Percentiles rank a stretch among this genome's conserved stretches.
phyloP scores from a whole-genome alignment of 2,888 invertebrate species.

The Lasioglossum zephyrum region DNA sequence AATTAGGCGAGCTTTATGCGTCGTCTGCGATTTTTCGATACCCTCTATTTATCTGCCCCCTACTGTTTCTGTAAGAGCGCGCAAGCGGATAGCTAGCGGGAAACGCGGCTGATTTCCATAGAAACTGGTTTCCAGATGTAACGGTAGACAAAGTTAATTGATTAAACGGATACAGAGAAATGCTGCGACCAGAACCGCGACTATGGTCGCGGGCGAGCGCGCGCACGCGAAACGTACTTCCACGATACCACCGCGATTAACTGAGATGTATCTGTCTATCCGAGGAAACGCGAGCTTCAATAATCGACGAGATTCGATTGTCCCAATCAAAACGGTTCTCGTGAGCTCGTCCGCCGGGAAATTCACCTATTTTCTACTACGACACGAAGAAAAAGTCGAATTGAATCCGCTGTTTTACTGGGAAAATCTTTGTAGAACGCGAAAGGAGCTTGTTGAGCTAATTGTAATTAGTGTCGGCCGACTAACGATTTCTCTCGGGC shows the following conservation, averaged over 20 bases:
- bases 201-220: neutral
- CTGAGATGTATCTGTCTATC: slow-evolving; percentile 52
- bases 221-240: slow-evolving; percentile 22
- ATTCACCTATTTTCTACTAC: neutral
- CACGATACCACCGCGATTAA: slow-evolving; percentile 48
- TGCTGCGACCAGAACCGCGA: slow-evolving; percentile 26
- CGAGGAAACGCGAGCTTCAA: neutral
- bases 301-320: neutral
- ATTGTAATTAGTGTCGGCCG: neutral
- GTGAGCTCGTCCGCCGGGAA: neutral
- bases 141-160: slow-evolving; percentile 54
- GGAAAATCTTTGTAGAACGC: neutral
- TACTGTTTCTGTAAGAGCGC: neutral
- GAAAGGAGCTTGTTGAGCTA: neutral
- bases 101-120: slow-evolving; percentile 53
- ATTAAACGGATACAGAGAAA: slow-evolving; percentile 49
- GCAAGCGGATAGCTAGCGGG: slow-evolving; percentile 2
- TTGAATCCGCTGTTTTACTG: neutral
- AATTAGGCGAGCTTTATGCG: slow-evolving; percentile 37
- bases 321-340: neutral
- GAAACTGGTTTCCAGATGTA: slow-evolving; percentile 57
- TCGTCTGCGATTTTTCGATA: slow-evolving; percentile 39
- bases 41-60: neutral
- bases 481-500: neutral
- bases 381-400: neutral